A percentile compares a stretch with the other conserved stretches of the same genome.
Conservation (phyloP, 1,140 invertebrate genomes). For the Saccostrea glomerata region DNA sequence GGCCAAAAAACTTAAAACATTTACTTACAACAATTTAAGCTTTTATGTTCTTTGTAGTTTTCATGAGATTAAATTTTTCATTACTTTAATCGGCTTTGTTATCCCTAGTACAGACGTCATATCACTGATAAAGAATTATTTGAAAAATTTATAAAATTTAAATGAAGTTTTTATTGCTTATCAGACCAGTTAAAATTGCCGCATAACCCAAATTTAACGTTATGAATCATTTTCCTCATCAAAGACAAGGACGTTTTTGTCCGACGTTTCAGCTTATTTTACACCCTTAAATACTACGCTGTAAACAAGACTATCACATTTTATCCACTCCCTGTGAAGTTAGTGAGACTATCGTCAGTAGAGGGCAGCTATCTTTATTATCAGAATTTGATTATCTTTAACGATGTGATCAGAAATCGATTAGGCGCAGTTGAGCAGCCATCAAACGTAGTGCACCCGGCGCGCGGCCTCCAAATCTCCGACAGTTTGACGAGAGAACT, state of each 20-base stretch:
- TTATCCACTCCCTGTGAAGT: not conserved
- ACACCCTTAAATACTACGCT: not conserved
- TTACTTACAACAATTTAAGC: no score
- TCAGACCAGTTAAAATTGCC: not conserved
- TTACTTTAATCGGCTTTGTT: not conserved
- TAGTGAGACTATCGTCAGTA: not conserved
- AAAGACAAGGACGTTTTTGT: slow-evolving; percentile 10
- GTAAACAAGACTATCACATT: slow-evolving; percentile 21
- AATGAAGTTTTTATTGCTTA: not conserved
- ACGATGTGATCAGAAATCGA: slow-evolving; percentile 34
- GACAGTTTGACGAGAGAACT: not conserved
- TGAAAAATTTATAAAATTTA: slow-evolving; percentile 4
- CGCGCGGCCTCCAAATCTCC: not conserved
- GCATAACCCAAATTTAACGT: not conserved
- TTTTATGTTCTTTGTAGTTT: no score
- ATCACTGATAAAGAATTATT: slow-evolving; percentile 1
- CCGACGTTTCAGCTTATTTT: slow-evolving; percentile 6
- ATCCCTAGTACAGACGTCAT: not conserved
- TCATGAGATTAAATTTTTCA: not conserved
- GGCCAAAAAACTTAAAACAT: no score
- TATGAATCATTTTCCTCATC: not conserved
- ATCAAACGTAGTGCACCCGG: slow-evolving; percentile 1
- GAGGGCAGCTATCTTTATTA: not conserved
- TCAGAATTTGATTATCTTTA: slow-evolving; percentile 11
- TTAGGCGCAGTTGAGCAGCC: not conserved